Conservation (phyloP, 2,113 vertebrate species). For the Perca fluviatilis region DNA sequence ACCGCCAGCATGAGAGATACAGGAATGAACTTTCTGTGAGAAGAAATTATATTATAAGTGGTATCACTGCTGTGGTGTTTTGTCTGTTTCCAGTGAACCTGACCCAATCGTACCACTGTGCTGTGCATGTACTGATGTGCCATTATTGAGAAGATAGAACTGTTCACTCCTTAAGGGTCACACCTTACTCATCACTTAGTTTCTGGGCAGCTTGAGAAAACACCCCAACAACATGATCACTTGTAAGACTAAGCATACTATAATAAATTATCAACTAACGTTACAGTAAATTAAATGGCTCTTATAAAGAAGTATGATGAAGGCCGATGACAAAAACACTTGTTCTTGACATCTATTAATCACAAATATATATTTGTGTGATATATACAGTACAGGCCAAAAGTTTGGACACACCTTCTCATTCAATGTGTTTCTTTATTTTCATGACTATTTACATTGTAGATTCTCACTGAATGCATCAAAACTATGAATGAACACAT, state of each 20-base stretch:
- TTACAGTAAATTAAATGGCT: neutral
- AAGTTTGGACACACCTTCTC: too few species aligned
- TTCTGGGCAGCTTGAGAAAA: neutral
- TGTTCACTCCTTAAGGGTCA: neutral
- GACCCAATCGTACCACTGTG: constrained; percentile 9
- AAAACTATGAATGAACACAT: too few species aligned
- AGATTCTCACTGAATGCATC: too few species aligned
- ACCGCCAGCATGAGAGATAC: neutral
- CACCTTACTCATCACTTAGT: neutral
- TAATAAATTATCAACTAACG: neutral
- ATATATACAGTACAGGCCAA: too few species aligned
- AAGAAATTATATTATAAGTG: neutral
- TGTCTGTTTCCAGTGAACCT: constrained; percentile 3
- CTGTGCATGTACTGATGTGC: neutral
- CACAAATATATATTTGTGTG: neutral
- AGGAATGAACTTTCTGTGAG: neutral
- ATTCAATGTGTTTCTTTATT: too few species aligned
- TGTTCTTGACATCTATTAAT: neutral
- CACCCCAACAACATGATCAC: neutral
- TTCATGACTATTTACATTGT: too few species aligned
- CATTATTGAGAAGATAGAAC: neutral
- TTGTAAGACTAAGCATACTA: neutral
- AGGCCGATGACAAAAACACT: neutral
- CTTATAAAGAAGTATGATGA: neutral
- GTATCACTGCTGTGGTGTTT: neutral